phyloP scores from a whole-genome alignment of 2,797 vertebrate species.

The Chrysocyon brachyurus region DNA sequence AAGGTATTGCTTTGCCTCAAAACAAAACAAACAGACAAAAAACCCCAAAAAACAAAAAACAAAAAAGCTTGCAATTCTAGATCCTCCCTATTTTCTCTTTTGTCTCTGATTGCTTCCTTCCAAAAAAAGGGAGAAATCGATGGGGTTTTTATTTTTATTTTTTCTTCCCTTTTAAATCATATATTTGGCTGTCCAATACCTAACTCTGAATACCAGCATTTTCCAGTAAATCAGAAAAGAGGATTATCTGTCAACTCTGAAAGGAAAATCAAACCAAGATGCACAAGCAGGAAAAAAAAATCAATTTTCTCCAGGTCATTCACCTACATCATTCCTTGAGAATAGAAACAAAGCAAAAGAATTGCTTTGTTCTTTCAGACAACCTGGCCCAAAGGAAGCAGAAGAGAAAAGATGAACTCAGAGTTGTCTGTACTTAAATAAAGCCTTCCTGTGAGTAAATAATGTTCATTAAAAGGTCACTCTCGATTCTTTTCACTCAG shows the following conservation, averaged over 20 bases:
- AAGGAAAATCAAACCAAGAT: constrained; percentile 74
- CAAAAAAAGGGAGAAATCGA: background rate
- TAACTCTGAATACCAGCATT: constrained; percentile 64
- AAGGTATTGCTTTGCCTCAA: constrained; percentile 33
- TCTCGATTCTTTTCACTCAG: constrained; percentile 59
- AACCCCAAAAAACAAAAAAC: background rate
- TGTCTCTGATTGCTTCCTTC: constrained; percentile 33
- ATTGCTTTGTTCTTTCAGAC: constrained; percentile 61
- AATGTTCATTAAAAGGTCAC: constrained; percentile 72
- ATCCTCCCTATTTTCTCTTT: constrained; percentile 38
- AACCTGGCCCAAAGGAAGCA: constrained; percentile 25
- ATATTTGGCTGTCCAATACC: constrained; percentile 44
- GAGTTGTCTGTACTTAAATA: constrained; percentile 34
- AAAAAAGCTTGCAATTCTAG: background rate
- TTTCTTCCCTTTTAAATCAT: constrained; percentile 44
- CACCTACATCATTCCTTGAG: constrained; percentile 73
- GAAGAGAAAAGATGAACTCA: constrained; percentile 55
- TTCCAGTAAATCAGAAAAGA: constrained; percentile 76
- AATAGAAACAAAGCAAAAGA: constrained; percentile 72
- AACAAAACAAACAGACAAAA: background rate
- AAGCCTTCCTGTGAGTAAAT: constrained; percentile 73
- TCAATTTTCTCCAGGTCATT: constrained; percentile 72
- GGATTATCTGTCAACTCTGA: constrained; percentile 61
- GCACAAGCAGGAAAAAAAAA: constrained; percentile 59
- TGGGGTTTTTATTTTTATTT: background rate